phyloP scores from a whole-genome alignment of 2,888 invertebrate species.

The Campoplex capitator region DNA sequence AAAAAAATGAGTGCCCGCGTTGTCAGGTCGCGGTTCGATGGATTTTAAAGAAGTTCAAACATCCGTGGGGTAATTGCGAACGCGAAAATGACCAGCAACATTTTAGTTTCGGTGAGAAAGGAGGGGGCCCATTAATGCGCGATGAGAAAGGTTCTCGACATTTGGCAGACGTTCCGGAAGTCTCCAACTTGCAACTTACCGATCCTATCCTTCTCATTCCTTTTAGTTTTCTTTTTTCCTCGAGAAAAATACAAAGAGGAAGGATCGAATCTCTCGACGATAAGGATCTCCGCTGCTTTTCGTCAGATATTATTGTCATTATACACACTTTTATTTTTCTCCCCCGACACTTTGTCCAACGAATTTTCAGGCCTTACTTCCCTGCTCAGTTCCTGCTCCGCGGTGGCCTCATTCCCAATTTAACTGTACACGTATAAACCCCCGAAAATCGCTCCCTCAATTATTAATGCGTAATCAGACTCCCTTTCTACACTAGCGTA shows the following conservation, averaged over 20 bases:
- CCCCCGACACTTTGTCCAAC: constrained; percentile 12
- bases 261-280: constrained; percentile 30
- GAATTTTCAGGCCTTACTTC: constrained; percentile 26
- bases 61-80: constrained; percentile 53
- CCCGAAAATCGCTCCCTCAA: constrained; percentile 80
- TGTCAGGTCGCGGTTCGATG: constrained; percentile 31
- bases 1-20: constrained; percentile 23
- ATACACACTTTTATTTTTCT: constrained; percentile 17
- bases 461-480: constrained; percentile 84
- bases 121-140: constrained; percentile 43
- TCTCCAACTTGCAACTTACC: constrained; percentile 34
- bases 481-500: constrained; percentile 73
- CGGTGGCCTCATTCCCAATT: background rate
- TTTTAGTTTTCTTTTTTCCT: constrained; percentile 12
- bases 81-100: constrained; percentile 55
- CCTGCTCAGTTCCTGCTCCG: background rate
- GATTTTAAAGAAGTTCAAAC: constrained; percentile 34
- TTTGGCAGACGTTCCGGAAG: constrained; percentile 65
- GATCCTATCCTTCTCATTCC: constrained; percentile 14
- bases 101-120: constrained; percentile 2
- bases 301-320: constrained; percentile 16
- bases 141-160: constrained; percentile 40
- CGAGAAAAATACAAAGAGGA: constrained; percentile 28
- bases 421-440: background rate
- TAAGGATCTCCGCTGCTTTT: constrained; percentile 42